Evolutionary conservation across 2,888 invertebrate genomes (phyloP).

Genomic region (Macrosoma leucophasiata): DNA sequence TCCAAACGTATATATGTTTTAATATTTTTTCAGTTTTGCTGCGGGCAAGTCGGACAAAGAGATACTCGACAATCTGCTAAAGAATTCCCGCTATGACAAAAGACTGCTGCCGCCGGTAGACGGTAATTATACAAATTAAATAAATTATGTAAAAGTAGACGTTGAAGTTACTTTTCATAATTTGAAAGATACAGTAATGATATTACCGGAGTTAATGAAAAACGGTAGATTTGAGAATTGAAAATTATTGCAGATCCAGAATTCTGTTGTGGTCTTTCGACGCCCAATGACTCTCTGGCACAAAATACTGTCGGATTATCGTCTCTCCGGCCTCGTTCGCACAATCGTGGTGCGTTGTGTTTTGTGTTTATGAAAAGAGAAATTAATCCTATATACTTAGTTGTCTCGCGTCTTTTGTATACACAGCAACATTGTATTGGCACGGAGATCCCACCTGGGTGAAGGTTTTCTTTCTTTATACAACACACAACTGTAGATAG

Average conservation of each 20-base stretch:
- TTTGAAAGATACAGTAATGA: too few relatives aligned
- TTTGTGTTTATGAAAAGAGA: conserved; percentile 74
- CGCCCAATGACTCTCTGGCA: conserved; percentile 84
- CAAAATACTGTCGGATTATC: conserved; percentile 73
- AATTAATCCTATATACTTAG: conserved; percentile 47
- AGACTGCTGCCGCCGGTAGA: conserved; percentile 92
- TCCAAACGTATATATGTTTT: too few relatives aligned
- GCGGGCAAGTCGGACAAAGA: conserved; percentile 95
- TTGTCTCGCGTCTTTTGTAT: conserved; percentile 44
- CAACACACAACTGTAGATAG: conserved; percentile 41
- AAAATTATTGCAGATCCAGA: conserved; percentile 89
- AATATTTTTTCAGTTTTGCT: conserved; percentile 81
- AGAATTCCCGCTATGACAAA: conserved; percentile 93
- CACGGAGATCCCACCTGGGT: conserved; percentile 45
- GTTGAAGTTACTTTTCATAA: too few relatives aligned
- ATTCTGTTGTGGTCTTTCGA: conserved; percentile 90
- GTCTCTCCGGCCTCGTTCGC: conserved; percentile 72
- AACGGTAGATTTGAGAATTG: conserved; percentile 32
- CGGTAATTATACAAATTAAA: conserved; percentile 77
- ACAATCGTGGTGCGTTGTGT: conserved; percentile 78
- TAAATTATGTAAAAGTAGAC: conserved; percentile 9
- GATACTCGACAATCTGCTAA: conserved; percentile 92
- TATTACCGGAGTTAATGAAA: too few relatives aligned
- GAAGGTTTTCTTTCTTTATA: conserved; percentile 26
- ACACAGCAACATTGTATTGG: conserved; percentile 40